phyloP scores from a whole-genome alignment of 2,888 invertebrate genomes.

The Eupithecia insigniata region DNA sequence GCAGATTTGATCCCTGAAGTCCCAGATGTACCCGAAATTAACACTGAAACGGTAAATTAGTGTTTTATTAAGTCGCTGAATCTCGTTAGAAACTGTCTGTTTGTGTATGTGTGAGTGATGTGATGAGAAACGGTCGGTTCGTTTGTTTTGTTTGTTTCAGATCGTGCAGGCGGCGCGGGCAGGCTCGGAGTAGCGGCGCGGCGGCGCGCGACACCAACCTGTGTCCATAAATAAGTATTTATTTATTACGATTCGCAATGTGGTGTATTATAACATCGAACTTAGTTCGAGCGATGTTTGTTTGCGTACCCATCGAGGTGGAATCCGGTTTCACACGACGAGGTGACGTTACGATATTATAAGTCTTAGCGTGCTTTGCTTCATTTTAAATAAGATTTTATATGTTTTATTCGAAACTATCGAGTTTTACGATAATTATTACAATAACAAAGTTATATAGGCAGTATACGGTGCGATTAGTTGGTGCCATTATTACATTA shows the following conservation, averaged over 20 bases:
- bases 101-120: too few species aligned
- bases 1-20: conserved; percentile 76
- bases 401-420: conserved; percentile 81
- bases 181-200: conserved; percentile 62
- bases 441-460: conserved; percentile 83
- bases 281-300: conserved; percentile 76
- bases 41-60: conserved; percentile 68
- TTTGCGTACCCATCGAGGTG: conserved; percentile 67
- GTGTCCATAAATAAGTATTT: conserved; percentile 73
- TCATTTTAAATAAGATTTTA: conserved; percentile 82
- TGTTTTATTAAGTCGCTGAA: neutral
- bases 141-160: conserved; percentile 29
- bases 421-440: conserved; percentile 78
- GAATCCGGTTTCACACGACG: conserved; percentile 75
- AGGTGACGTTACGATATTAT: conserved; percentile 77
- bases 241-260: conserved; percentile 77
- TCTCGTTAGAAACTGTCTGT: too few species aligned
- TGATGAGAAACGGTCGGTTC: neutral
- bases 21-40: conserved; percentile 73
- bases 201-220: conserved; percentile 54
- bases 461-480: conserved; percentile 84
- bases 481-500: conserved; percentile 85
- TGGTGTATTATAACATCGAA: conserved; percentile 71
- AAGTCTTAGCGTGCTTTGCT: conserved; percentile 84
- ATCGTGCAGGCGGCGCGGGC: conserved; percentile 67